These are phyloP conservation scores for Tragelaphus buxtoni DNA, from an alignment of 2,113 vertebrate species.

Conservation along the genomic window DNA sequence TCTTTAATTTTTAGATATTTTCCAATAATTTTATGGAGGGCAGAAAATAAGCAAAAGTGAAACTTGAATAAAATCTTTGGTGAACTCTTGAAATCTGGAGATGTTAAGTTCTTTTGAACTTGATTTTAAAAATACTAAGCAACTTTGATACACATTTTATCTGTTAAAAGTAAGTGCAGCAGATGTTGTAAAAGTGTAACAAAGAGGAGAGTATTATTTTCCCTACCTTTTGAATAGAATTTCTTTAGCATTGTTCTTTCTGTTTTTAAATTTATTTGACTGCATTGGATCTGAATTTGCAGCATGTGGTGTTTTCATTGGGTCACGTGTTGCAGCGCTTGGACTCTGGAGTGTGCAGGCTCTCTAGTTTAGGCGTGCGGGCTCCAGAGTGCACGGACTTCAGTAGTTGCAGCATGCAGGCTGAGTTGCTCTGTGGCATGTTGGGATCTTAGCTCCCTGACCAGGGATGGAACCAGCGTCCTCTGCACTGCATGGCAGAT, in stretches of 20 bases:
- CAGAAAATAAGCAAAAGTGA: slow-evolving; percentile 1
- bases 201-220: not conserved
- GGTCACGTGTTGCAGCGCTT: not conserved
- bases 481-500: not conserved
- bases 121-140: slow-evolving; percentile 12
- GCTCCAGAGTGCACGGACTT: not conserved
- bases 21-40: not conserved
- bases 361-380: not conserved
- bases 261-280: too few relatives aligned
- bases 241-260: not conserved
- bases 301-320: not conserved
- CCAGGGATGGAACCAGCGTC: not conserved
- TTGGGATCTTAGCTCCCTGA: not conserved
- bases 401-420: not conserved
- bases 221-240: slow-evolving; percentile 17
- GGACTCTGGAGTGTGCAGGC: not conserved
- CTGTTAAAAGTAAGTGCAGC: slow-evolving; percentile 16
- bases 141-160: slow-evolving; percentile 13
- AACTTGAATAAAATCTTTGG: slow-evolving; percentile 29
- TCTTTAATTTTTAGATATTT: slow-evolving; percentile 35
- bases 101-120: slow-evolving; percentile 20
- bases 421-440: not conserved
- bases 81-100: not conserved
- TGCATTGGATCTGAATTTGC: too few relatives aligned
- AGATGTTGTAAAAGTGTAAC: not conserved